Conservation (phyloP, 2,113 vertebrate genomes). For the Isichthys henryi region DNA sequence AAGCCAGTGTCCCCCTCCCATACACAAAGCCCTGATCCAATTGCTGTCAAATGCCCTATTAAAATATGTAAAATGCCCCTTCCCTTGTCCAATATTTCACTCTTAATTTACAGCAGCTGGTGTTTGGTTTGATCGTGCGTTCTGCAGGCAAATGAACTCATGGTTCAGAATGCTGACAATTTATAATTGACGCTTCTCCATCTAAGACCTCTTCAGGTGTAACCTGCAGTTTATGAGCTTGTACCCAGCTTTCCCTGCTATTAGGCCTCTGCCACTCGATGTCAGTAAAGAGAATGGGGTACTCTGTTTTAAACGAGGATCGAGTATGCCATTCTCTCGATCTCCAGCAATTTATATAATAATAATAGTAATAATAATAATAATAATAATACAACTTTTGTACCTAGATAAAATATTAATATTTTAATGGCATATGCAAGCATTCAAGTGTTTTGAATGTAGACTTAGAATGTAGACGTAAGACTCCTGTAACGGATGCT, state of each 20-base stretch:
- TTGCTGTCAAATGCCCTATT: slow-evolving; percentile 7
- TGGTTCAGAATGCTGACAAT: background rate
- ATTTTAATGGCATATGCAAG: background rate
- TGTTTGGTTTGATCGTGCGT: slow-evolving; percentile 1
- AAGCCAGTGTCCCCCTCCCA: background rate
- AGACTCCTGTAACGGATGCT: background rate
- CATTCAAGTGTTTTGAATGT: background rate
- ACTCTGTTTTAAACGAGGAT: background rate
- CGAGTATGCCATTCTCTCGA: background rate
- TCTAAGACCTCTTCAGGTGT: background rate
- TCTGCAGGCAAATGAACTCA: slow-evolving; percentile 1
- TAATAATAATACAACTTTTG: background rate
- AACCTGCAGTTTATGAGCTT: background rate
- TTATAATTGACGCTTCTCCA: background rate
- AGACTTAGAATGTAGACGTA: background rate
- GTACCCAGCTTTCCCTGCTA: background rate
- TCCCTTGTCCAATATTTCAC: slow-evolving; percentile 11
- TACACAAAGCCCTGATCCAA: background rate
- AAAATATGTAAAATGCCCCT: background rate
- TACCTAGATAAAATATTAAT: background rate
- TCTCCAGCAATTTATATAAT: background rate
- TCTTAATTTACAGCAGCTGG: slow-evolving; percentile 11
- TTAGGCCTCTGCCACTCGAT: background rate
- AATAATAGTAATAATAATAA: background rate
- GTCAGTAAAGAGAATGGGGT: background rate